Percentiles rank a stretch among this genome's conserved stretches.
These are phyloP conservation scores for Drosophila triauraria DNA, from an alignment of 1,140 invertebrate species.

Conservation along the genomic window DNA sequence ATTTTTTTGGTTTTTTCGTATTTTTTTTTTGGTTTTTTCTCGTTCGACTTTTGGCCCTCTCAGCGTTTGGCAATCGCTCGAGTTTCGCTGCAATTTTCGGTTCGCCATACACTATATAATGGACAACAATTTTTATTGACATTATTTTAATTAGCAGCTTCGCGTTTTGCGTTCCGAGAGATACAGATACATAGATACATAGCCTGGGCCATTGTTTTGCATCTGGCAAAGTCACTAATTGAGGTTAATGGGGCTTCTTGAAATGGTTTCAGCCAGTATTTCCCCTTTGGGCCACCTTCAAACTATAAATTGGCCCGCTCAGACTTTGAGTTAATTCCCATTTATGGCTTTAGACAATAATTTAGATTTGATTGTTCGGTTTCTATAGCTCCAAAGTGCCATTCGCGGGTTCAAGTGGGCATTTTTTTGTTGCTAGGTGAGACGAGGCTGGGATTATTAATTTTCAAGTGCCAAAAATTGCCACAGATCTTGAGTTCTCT, in stretches of 20 bases:
- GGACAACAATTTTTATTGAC: conserved; percentile 83
- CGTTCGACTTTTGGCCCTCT: conserved; percentile 75
- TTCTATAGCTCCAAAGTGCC: conserved; percentile 40
- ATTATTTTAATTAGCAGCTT: conserved; percentile 83
- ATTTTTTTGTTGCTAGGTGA: conserved; percentile 11
- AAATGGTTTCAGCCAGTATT: conserved; percentile 62
- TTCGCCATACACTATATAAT: conserved; percentile 63
- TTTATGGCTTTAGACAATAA: conserved; percentile 46
- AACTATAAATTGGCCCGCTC: conserved; percentile 34
- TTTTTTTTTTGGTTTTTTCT: conserved; percentile 13
- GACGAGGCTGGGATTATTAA: conserved; percentile 16
- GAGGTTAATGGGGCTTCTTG: conserved; percentile 83
- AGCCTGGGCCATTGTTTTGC: conserved; percentile 43
- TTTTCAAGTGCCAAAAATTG: conserved; percentile 7
- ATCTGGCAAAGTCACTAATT: conserved; percentile 77
- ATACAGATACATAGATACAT: conserved; percentile 9
- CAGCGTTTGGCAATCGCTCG: conserved; percentile 73
- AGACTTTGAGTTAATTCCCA: conserved; percentile 55
- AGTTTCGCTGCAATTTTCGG: conserved; percentile 69
- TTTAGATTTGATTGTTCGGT: conserved; percentile 50
- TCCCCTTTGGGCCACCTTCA: conserved; percentile 7
- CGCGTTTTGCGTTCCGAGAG: background rate
- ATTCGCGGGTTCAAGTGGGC: conserved; percentile 8
- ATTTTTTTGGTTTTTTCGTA: conserved; percentile 6
- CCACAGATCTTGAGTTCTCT: background rate